Conservation (phyloP, 2,888 invertebrate species). For the Parnassius glacialis region DNA sequence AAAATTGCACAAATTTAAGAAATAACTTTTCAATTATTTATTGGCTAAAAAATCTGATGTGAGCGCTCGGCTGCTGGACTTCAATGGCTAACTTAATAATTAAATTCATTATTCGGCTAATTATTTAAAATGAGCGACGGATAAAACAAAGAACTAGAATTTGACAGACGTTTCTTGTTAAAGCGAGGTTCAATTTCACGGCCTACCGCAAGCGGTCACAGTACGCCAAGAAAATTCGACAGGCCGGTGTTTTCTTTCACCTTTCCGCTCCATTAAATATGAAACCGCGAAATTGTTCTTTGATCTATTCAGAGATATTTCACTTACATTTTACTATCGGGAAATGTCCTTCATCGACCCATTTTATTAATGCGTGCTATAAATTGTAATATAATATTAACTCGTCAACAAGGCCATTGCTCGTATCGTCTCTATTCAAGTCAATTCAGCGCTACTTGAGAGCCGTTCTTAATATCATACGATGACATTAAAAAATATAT, state of each 20-base stretch:
- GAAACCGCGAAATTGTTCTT: conserved; percentile 40
- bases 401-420: conserved; percentile 3
- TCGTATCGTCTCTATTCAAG: not conserved
- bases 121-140: conserved; percentile 15
- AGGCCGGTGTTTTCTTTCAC: conserved; percentile 49
- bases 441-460: not conserved
- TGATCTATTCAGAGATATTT: conserved; percentile 51
- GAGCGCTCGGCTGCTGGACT: too few relatives aligned
- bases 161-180: conserved; percentile 20
- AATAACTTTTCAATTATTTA: too few relatives aligned
- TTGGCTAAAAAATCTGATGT: too few relatives aligned
- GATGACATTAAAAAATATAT: conserved; percentile 19
- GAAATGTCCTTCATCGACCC: conserved; percentile 24
- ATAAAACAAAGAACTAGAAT: conserved; percentile 7
- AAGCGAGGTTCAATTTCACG: conserved; percentile 43
- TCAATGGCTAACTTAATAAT: too few relatives aligned
- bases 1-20: too few relatives aligned
- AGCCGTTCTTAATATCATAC: conserved; percentile 7
- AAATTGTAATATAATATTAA: conserved; percentile 1
- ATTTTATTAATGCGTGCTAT: conserved; percentile 1
- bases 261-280: conserved; percentile 46
- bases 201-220: conserved; percentile 31
- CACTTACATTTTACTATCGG: conserved; percentile 33
- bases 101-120: too few relatives aligned
- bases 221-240: conserved; percentile 37